Base-by-base conservation (phyloP, 1,140 invertebrate genomes). In the Drosophila kohkoa region DNA sequence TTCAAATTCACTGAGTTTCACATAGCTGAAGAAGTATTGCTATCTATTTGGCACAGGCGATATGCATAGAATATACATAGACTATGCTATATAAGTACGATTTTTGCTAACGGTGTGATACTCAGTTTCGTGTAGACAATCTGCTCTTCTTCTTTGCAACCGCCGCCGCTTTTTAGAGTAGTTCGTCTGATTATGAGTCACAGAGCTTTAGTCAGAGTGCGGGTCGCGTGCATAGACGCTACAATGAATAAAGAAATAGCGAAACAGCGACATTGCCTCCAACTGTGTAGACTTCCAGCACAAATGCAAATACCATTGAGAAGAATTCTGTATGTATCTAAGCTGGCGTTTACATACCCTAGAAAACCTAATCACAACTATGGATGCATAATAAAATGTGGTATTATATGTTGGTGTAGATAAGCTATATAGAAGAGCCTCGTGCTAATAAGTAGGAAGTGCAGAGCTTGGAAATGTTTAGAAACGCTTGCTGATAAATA, bases 91-190 rank as follows among this genome's bases (percentile, higher is more conserved):
- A 64, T 76, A 63, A 58, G 62, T 78, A 6, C 41, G 41, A 43
- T 6, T 41, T 48, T 54, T 54, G 51, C 35, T 85, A 85, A 85
- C 75, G 82, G 78, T 64, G 57, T 73, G 70, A 62, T 75, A 62
- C 49, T 46, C 65, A 35, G 64, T 70, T 89, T 89, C 83, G 81
- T 81, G 83, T 74, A 62, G 73, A 63, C 73, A 80, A 89, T 87
- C 83, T 80, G 51, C 13, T 64, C 30, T 41, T 52, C 16, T 45
- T 30, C 11, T 49, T 28, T 48, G 28, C 32, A 32, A 5, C 30
- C 30, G 30, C 7, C 7, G 30, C 30, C 5, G 35, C 25, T 30
- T 8, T 30, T 13, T 5, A 59, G 38, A 57, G 8, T 45, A 45
- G 10, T n/a, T 46, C n/a, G 20, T 28, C 20, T 46, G 70, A 54